These are phyloP conservation scores for Yponomeuta sedellus DNA, from an alignment of 2,888 invertebrate genomes.

Conservation along the genomic window DNA sequence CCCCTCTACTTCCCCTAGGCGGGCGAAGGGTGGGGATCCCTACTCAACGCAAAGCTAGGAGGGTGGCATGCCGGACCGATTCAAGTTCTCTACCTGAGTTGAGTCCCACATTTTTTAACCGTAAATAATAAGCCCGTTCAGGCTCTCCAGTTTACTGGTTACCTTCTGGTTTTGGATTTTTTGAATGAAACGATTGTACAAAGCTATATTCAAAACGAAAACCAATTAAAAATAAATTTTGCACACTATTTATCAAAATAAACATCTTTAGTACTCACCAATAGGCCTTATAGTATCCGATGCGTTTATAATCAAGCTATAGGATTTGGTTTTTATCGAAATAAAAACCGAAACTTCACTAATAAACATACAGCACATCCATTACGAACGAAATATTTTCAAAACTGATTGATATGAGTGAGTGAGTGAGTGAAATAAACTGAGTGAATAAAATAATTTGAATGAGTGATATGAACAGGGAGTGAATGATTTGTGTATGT, in stretches of 20 bases:
- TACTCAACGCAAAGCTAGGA: constrained; percentile 43
- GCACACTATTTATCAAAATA: neutral
- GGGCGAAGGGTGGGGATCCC: constrained; percentile 65
- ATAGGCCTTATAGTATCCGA: neutral
- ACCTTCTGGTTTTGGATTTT: neutral
- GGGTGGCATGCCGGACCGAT: constrained; percentile 55
- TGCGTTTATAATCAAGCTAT: neutral
- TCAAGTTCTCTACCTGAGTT: constrained; percentile 53
- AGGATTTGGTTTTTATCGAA: neutral
- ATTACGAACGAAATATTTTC: neutral
- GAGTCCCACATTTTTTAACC: constrained; percentile 27
- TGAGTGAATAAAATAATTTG: constrained; percentile 3
- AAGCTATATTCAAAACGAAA: constrained; percentile 2
- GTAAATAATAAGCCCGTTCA: constrained; percentile 25
- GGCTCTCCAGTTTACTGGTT: neutral
- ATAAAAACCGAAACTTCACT: constrained; percentile 12
- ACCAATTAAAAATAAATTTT: neutral
- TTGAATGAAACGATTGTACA: neutral
- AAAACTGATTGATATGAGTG: constrained; percentile 10
- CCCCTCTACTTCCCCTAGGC: constrained; percentile 59
- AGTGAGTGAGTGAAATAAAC: neutral
- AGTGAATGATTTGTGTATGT: too few species aligned
- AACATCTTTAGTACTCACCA: neutral
- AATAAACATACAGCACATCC: neutral
- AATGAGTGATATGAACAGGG: neutral